Evolutionary conservation across 2,888 invertebrate genomes (phyloP).

Genomic region (Netelia virgata): DNA sequence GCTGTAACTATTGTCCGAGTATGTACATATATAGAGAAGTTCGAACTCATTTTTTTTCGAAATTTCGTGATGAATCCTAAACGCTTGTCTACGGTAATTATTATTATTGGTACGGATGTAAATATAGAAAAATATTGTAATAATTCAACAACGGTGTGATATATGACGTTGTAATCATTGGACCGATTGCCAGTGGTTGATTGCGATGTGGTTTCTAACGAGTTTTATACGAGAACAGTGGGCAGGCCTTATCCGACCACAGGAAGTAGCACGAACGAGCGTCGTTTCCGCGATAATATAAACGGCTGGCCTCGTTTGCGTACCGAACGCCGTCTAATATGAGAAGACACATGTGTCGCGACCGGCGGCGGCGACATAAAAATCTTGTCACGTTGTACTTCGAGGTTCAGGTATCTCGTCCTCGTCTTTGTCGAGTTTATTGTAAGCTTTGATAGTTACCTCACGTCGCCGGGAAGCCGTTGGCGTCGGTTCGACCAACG

Average conservation of each 20-base stretch:
- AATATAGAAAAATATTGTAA: not conserved
- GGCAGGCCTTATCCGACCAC: slow-evolving; percentile 66
- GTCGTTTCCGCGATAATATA: slow-evolving; percentile 59
- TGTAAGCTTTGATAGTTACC: slow-evolving; percentile 18
- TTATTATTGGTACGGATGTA: too few relatives aligned
- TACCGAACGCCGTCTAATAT: slow-evolving; percentile 60
- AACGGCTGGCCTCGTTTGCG: slow-evolving; percentile 28
- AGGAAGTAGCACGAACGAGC: slow-evolving; percentile 67
- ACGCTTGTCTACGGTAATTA: too few relatives aligned
- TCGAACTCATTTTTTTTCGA: too few relatives aligned
- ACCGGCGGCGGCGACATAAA: slow-evolving; percentile 46
- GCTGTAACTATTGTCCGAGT: too few relatives aligned
- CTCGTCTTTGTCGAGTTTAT: slow-evolving; percentile 6
- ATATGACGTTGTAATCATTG: slow-evolving; percentile 3
- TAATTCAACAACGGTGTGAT: not conserved
- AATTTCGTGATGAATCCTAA: too few relatives aligned
- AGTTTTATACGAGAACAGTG: slow-evolving; percentile 7
- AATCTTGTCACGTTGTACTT: slow-evolving; percentile 62
- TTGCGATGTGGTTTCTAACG: slow-evolving; percentile 28
- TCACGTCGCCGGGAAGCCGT: slow-evolving; percentile 41
- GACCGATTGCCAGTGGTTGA: not conserved
- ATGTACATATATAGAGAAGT: too few relatives aligned
- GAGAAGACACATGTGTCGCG: slow-evolving; percentile 65
- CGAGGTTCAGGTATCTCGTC: not conserved
- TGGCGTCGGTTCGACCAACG: slow-evolving; percentile 16